Percentiles rank a stretch among this genome's conserved stretches.
phyloP scores from a whole-genome alignment of 2,113 vertebrate species.

The Chamaea fasciata region DNA sequence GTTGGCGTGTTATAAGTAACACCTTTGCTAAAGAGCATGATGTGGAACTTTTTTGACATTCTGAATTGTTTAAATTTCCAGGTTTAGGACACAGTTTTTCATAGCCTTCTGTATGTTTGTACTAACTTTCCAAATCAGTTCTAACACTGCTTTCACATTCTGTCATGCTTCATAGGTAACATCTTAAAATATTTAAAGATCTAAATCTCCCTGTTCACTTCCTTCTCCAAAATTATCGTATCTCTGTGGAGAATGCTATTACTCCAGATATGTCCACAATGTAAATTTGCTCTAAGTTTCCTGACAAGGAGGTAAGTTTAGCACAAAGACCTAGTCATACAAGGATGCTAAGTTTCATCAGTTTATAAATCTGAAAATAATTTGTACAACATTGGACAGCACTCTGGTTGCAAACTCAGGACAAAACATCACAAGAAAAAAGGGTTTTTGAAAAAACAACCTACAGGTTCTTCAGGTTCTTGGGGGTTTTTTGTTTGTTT shows the following conservation, averaged over 20 bases:
- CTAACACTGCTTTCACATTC: not conserved
- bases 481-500: too few relatives aligned
- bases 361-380: not conserved
- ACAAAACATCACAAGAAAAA: not conserved
- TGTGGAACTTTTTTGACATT: not conserved
- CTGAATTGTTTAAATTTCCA: not conserved
- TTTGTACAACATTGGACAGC: not conserved
- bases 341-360: not conserved
- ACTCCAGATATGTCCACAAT: slow-evolving; percentile 19
- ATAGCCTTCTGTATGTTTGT: not conserved
- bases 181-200: slow-evolving; percentile 9
- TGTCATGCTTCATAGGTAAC: not conserved
- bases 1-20: not conserved
- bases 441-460: rapidly evolving
- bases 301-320: slow-evolving; percentile 13
- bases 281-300: slow-evolving; percentile 16
- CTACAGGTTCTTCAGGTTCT: too few relatives aligned
- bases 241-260: slow-evolving; percentile 22
- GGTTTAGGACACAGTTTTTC: not conserved
- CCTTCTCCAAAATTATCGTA: slow-evolving; percentile 1
- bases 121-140: not conserved
- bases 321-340: not conserved
- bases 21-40: not conserved
- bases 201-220: not conserved
- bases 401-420: not conserved